These are phyloP conservation scores for Drosophila watanabei DNA, from an alignment of 1,140 invertebrate genomes.

Conservation along the genomic window DNA sequence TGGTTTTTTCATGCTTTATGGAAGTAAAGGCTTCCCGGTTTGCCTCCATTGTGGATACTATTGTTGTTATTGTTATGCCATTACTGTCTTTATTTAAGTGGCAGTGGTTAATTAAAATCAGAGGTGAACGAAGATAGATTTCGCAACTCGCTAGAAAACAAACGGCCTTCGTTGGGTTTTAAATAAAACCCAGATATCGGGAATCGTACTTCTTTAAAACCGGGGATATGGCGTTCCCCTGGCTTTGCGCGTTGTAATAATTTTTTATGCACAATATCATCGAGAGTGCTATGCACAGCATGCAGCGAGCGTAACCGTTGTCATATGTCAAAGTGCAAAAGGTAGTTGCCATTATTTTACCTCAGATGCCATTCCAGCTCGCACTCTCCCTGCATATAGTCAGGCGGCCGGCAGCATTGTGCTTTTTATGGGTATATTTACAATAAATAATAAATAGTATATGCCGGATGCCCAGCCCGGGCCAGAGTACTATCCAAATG, in stretches of 20 bases:
- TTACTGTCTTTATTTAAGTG: conserved; percentile 78
- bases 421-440: conserved; percentile 72
- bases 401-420: conserved; percentile 28
- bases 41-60: neutral
- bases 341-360: conserved; percentile 56
- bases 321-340: conserved; percentile 62
- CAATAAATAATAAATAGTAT: conserved; percentile 70
- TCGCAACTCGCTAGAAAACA: neutral
- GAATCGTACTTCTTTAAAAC: neutral
- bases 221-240: conserved; percentile 11
- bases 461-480: conserved; percentile 18
- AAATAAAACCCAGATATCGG: neutral
- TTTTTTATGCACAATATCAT: conserved; percentile 39
- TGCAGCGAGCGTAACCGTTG: conserved; percentile 44
- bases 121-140: conserved; percentile 32
- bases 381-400: neutral
- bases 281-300: conserved; percentile 23
- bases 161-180: neutral
- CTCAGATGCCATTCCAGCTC: conserved; percentile 26
- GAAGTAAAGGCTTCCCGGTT: conserved; percentile 18
- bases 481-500: conserved; percentile 19
- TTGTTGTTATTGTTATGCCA: conserved; percentile 52
- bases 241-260: conserved; percentile 30
- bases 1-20: conserved; percentile 11
- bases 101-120: conserved; percentile 72